Evolutionary conservation across 1,140 invertebrate species (phyloP).

Genomic region (Popillia japonica): DNA sequence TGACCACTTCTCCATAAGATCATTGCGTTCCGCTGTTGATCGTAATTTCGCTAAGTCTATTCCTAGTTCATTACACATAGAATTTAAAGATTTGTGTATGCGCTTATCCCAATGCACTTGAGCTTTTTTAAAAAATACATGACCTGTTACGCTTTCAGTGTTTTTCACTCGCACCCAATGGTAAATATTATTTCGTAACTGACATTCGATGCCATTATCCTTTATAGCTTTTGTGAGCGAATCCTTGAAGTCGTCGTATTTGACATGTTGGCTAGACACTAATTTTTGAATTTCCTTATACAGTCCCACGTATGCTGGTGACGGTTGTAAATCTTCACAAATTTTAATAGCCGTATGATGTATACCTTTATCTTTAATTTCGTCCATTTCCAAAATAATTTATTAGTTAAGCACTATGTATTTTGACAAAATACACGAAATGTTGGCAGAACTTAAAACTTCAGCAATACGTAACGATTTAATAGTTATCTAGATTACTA

Average conservation of each 20-base stretch:
- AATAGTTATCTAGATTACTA: background rate
- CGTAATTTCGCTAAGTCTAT: constrained; percentile 79
- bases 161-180: constrained; percentile 72
- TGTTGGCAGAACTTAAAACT: background rate
- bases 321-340: constrained; percentile 68
- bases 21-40: constrained; percentile 80
- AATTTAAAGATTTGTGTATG: constrained; percentile 93
- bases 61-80: constrained; percentile 91
- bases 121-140: constrained; percentile 72
- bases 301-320: constrained; percentile 70
- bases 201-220: constrained; percentile 77
- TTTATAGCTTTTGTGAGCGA: constrained; percentile 77
- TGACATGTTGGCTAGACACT: constrained; percentile 75
- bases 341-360: constrained; percentile 71
- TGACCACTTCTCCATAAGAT: constrained; percentile 87
- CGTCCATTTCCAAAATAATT: constrained; percentile 59
- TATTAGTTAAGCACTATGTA: background rate
- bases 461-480: background rate
- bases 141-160: constrained; percentile 48
- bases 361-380: constrained; percentile 65
- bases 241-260: constrained; percentile 78
- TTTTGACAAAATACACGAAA: constrained; percentile 17
- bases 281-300: constrained; percentile 75
- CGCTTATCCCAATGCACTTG: constrained; percentile 92
- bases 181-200: constrained; percentile 83